These are phyloP conservation scores for Scaptomyza reducta DNA, from an alignment of 2,888 invertebrate genomes.

Conservation along the genomic window DNA sequence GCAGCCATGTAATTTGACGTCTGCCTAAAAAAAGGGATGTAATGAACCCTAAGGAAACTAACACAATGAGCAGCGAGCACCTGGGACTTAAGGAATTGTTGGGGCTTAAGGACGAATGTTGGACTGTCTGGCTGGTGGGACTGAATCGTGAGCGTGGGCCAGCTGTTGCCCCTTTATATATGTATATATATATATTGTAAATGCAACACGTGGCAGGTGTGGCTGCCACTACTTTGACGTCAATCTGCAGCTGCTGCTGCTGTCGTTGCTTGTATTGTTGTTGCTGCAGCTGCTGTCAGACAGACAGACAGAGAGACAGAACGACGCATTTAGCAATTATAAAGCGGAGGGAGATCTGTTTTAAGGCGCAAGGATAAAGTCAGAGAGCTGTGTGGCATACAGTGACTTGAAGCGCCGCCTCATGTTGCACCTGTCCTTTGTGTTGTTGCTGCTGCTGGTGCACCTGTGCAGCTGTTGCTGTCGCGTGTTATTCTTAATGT, in stretches of 20 bases:
- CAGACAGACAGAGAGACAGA: no score
- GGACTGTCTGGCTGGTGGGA: neutral
- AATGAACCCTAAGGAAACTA: conserved; percentile 28
- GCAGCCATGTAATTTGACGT: conserved; percentile 71
- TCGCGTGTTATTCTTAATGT: conserved; percentile 57
- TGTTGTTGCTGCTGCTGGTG: neutral
- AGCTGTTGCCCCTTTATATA: conserved; percentile 44
- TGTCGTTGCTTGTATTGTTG: conserved; percentile 16
- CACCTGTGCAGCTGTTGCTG: conserved; percentile 31
- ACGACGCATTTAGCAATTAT: conserved; percentile 54
- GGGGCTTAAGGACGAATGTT: conserved; percentile 2
- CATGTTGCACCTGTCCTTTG: conserved; percentile 17
- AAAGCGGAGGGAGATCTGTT: conserved; percentile 19
- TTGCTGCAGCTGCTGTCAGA: conserved; percentile 38
- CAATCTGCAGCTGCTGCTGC: conserved; percentile 44
- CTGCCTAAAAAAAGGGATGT: conserved; percentile 43
- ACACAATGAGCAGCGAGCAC: neutral
- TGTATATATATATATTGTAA: neutral
- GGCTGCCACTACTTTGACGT: conserved; percentile 53
- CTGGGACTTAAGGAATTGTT: conserved; percentile 1
- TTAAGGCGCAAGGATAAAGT: conserved; percentile 50
- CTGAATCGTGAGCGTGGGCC: conserved; percentile 25
- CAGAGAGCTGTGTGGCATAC: conserved; percentile 40
- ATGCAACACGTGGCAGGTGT: conserved; percentile 76
- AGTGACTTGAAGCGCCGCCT: conserved; percentile 35